These are phyloP conservation scores for Leptinotarsa haldemani DNA, from an alignment of 2,888 invertebrate species.

Conservation along the genomic window DNA sequence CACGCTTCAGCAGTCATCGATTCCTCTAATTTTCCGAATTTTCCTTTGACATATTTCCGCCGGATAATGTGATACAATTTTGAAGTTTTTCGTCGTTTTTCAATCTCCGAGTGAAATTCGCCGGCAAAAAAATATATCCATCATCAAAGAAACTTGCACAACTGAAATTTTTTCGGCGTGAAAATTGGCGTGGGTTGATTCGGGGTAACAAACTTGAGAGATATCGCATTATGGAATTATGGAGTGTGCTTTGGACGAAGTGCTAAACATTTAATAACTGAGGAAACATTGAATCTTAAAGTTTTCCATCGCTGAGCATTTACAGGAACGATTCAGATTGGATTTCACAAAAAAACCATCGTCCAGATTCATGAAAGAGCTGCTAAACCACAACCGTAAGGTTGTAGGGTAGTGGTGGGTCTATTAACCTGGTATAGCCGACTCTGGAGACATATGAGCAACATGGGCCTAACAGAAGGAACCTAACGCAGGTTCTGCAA, in stretches of 20 bases:
- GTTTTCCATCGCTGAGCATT: too few relatives aligned
- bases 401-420: too few relatives aligned
- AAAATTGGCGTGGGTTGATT: not conserved
- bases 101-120: not conserved
- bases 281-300: too few relatives aligned
- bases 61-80: conserved; percentile 16
- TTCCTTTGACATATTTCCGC: conserved; percentile 13
- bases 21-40: conserved; percentile 18
- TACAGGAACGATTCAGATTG: too few relatives aligned
- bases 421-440: too few relatives aligned
- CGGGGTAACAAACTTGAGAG: not conserved
- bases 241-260: not conserved
- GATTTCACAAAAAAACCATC: too few relatives aligned
- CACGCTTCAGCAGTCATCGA: conserved; percentile 10
- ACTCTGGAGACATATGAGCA: too few relatives aligned
- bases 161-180: not conserved
- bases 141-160: conserved; percentile 4
- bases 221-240: not conserved
- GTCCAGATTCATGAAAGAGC: too few relatives aligned
- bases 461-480: too few relatives aligned
- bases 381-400: too few relatives aligned
- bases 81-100: conserved; percentile 4
- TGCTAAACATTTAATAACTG: not conserved
- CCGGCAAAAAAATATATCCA: not conserved
- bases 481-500: too few relatives aligned